These are phyloP conservation scores for Trissolcus basalis DNA, from an alignment of 1,140 invertebrate genomes.

Conservation along the genomic window DNA sequence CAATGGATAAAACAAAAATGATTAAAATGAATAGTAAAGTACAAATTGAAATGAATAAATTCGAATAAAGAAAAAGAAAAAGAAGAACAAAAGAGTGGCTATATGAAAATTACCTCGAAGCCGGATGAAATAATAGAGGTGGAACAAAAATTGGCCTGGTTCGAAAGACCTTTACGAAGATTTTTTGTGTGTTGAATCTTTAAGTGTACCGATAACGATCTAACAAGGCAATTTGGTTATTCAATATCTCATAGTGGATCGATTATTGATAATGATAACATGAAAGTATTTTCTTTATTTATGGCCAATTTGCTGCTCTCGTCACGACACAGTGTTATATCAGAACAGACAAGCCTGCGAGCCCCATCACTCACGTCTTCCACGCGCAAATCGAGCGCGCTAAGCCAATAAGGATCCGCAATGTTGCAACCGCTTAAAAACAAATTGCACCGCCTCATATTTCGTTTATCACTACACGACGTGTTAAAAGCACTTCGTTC, in stretches of 20 bases:
- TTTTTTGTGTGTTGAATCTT: no score
- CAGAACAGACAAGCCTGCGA: conserved; percentile 52
- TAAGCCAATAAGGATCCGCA: conserved; percentile 44
- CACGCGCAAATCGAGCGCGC: conserved; percentile 49
- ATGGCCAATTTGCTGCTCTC: conserved; percentile 52
- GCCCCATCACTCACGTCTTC: conserved; percentile 57
- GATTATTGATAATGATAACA: conserved; percentile 55
- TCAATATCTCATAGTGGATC: conserved; percentile 10
- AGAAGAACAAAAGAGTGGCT: no score
- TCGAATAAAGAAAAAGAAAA: no score
- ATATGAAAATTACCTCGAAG: no score
- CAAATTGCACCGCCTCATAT: conserved; percentile 38
- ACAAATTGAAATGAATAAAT: no score
- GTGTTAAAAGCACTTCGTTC: conserved; percentile 24
- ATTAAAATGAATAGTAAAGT: no score
- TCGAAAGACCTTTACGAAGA: no score
- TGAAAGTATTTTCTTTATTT: conserved; percentile 53
- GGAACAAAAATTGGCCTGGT: no score
- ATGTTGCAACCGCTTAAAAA: conserved; percentile 56
- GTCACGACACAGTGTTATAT: conserved; percentile 55
- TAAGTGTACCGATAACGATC: no score
- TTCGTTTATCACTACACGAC: conserved; percentile 37
- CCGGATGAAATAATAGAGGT: no score
- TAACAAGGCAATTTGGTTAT: conserved; percentile 10
- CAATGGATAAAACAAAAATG: no score